Evolutionary conservation across 2,888 invertebrate genomes (phyloP), one percentile per base, ranked within the genome.

Genomic region (Lasioglossum malachurum): DNA sequence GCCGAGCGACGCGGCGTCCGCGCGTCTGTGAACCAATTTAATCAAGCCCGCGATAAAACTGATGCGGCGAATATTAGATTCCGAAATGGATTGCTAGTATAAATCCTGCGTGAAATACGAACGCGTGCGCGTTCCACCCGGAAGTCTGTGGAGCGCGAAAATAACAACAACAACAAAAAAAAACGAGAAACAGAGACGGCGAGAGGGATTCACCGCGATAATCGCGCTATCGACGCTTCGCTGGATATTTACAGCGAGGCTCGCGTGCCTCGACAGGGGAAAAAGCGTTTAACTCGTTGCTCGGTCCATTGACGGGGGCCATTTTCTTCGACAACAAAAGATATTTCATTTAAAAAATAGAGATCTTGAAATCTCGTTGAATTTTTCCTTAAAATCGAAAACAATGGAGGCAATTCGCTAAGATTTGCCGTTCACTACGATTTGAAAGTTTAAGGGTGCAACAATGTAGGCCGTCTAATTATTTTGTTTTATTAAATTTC

Each of bases 21-120:
- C 46, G 71, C 46, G 49, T 80, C 84, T 84, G 89, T 88, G 84
- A 88, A 89, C 84, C 90, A 83, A 89, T 89, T 89, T 89, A 90
- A 90, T 90, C 90, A 87, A 90, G 90, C 83, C 60, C 72, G 79
- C 83, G 83, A 90, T 90, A 90, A 90, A 90, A 90, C 83, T 87
- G 89, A 87, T 82, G 85, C 89, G 83, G 77, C 87, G 87, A 83
- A 82, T 84, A 84, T 80, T 84, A 87, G 81, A 90, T 88, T 84
- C 81, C 82, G 76, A 87, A 89, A 90, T 88, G 88, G 76, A 90
- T 90, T 69, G 88, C 86, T 57, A 57, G 86, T 85, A 88, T 88
- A 89, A 89, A 89, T 89, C 82, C 83, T 82, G 74, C 64, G 86
- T 80, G 88, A 89, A 83, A 82, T 84, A 80, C 84, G 78, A 80